Evolutionary conservation across 2,113 vertebrate genomes (phyloP).

Genomic region (Lophius piscatorius): DNA sequence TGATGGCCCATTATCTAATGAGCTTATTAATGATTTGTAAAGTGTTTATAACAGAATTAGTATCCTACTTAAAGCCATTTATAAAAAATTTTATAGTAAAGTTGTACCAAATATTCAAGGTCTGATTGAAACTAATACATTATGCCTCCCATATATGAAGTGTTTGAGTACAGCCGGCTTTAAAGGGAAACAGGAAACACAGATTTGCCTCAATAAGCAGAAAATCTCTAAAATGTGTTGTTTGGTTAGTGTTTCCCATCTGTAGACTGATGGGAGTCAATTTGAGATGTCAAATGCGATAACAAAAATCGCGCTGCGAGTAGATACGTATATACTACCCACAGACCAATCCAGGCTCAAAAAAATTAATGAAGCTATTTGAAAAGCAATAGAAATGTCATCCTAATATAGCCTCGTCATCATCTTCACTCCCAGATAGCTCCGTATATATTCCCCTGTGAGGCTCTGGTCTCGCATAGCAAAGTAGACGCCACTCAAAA

Average conservation of each 20-base stretch:
- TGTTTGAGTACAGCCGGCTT: slow-evolving; percentile 17
- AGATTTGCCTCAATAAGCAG: slow-evolving; percentile 25
- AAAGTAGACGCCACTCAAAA: slow-evolving; percentile 61
- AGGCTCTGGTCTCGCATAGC: slow-evolving; percentile 36
- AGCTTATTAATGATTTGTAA: too few relatives aligned
- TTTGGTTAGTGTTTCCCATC: slow-evolving; percentile 7
- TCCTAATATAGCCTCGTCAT: slow-evolving; percentile 46
- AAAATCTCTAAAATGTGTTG: slow-evolving; percentile 12
- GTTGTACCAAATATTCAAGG: slow-evolving; percentile 37
- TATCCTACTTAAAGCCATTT: too few relatives aligned
- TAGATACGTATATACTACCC: slow-evolving; percentile 4
- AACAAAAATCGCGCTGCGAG: slow-evolving; percentile 28
- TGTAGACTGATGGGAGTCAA: slow-evolving; percentile 48
- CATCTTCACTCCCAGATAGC: slow-evolving; percentile 19
- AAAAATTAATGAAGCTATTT: slow-evolving; percentile 58
- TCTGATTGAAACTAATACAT: slow-evolving; percentile 26
- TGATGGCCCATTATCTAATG: too few relatives aligned
- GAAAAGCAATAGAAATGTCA: slow-evolving; percentile 51
- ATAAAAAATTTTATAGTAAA: too few relatives aligned
- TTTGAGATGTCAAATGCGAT: slow-evolving; percentile 39
- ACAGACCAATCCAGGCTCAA: slow-evolving; percentile 27
- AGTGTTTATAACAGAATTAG: too few relatives aligned
- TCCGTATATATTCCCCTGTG: slow-evolving; percentile 21
- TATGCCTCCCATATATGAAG: slow-evolving; percentile 6
- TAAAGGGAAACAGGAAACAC: slow-evolving; percentile 15